These are phyloP conservation scores for Bombus superbus DNA, from an alignment of 1,140 invertebrate species.

Conservation along the genomic window DNA sequence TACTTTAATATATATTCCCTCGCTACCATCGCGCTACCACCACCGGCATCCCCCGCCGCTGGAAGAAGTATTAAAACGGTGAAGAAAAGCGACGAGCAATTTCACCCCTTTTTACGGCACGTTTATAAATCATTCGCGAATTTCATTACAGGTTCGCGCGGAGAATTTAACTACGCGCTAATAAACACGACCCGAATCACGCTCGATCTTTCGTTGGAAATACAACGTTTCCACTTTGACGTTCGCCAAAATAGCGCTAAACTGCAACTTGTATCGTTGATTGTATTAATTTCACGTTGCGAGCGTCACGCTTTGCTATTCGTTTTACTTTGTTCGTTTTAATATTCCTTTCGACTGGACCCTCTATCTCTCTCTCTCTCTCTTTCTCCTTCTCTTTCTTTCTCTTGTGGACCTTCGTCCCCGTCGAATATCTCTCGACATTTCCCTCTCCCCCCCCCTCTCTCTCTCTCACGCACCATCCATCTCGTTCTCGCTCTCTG, in stretches of 20 bases:
- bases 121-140: constrained; percentile 39
- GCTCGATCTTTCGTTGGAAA: neutral
- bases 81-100: neutral
- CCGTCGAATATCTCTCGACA: neutral
- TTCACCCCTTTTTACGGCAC: neutral
- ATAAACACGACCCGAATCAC: constrained; percentile 1
- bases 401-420: neutral
- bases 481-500: neutral
- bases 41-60: no score
- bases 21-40: neutral
- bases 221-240: neutral
- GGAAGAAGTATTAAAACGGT: neutral
- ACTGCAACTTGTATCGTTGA: neutral
- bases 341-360: constrained; percentile 30
- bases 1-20: constrained; percentile 18
- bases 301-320: neutral
- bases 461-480: neutral
- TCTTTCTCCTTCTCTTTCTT: neutral
- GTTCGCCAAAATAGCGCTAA: neutral
- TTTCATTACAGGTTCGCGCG: constrained; percentile 19
- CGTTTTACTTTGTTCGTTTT: constrained; percentile 35
- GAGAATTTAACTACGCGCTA: neutral
- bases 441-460: constrained; percentile 7
- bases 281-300: constrained; percentile 12
- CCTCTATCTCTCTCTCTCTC: no score